Base-by-base conservation (phyloP, 2,888 invertebrate genomes). In the Pollenia griseotomentosa region DNA sequence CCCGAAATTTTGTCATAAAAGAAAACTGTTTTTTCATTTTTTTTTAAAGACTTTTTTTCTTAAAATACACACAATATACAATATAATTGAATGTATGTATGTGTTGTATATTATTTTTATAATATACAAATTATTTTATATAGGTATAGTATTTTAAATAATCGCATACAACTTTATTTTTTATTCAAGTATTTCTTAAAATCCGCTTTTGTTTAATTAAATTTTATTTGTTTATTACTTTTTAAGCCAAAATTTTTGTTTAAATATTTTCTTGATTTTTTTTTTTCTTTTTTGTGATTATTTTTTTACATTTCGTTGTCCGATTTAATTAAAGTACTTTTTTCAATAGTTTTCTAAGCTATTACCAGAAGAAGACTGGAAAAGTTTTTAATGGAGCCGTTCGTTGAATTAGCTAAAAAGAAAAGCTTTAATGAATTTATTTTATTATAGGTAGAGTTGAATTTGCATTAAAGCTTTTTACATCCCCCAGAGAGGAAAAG, bases 381-480 rank as follows among this genome's bases (percentile, higher is more conserved):
- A 53, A 78, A 61, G 71, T 61, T 66, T 81, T 70, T 53, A 12
- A 71, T 71, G 77, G 46, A 77, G 51, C 51, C 57, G 53, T 78
- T 63, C 23, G n/a, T 55, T 78, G 33, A 83, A 68, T n/a, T 75
- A 70, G 53, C 59, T 53, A 66, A 9, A 23, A 16, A 44, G n/a
- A 61, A 87, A 80, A 87, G 84, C 87, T 87, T 81, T 78, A 68
- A 66, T 81, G 78, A 87, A 73, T 78, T 66, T 23, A 53, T 46
- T 12, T 68, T 71, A 46, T 65, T 68, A 42, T 40, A 81, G 48
- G 16, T 46, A 66, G 59, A 48, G 57, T 66, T 74, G 66, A 40
- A 59, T 7, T 19, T 33, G 9, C 16, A 33, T 51, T 33, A 14
- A 48, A 71, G 80, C 83, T 86, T 80, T 83, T 19, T 23, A 23